Evolutionary conservation across 2,888 invertebrate species (phyloP), one percentile per base, ranked within the genome.

Genomic region (Mesodorylaimus sp.): DNA sequence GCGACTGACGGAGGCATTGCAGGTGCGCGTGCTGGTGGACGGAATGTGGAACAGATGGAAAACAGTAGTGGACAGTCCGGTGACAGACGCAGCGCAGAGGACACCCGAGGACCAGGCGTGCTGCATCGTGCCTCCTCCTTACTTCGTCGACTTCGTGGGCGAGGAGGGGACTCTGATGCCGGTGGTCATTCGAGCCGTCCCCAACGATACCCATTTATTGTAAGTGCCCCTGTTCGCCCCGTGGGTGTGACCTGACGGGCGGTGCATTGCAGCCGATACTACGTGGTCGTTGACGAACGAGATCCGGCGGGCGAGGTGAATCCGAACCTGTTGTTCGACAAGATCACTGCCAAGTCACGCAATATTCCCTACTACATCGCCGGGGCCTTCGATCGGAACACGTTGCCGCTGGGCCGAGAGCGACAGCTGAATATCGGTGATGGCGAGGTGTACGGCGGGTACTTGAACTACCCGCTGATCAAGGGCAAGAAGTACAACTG

Each of bases 71-170:
- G 10, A 43, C 27, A 26, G 10, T n/a, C 44, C 44, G 10, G 5
- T 27, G 44, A 21, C 13, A 7, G 13, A 13, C 10, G 21, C 21
- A 7, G 21, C 7, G 21, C 41, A 13, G 10, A 39, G 21, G 10
- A 7, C 41, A 7, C 7, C n/a, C 41, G 21, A 53, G 7, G 55
- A 39, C 32, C n/a, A 28, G 39, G 21, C 37, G 48, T 65, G 65
- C 52, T 65, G 65, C 49, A 66, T 65, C 49, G 65, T 65, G 10
- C 63, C 65, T n/a, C 65, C 65, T 16, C 61, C 61, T 3, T 65
- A 61, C 57, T 52, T 56, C 25, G 61, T 65, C 23, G 59, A 62
- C 41, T 59, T 61, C 53, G 60, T 65, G 47, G 61, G 61, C 29
- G 52, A 56, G 1, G 56, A 57, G 5, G 62, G 57, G 36, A 63